Conservation (phyloP, 2,113 vertebrate genomes). For the Tachuris rubrigastra region DNA sequence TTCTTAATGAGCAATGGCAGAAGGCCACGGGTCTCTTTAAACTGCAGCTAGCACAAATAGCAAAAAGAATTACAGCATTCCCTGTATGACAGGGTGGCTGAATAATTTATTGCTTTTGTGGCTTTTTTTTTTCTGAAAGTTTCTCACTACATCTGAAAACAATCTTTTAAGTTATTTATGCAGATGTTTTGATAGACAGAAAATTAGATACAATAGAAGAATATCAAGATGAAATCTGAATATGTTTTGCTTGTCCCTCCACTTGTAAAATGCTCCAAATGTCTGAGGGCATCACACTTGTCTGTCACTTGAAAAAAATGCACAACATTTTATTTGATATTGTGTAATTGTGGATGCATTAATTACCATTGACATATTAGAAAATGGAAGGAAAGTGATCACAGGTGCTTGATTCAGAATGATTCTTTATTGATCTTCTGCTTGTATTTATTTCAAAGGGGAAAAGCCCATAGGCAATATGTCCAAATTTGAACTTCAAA, state of each 20-base stretch:
- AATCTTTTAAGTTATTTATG: background rate
- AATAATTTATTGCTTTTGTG: background rate
- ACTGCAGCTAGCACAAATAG: background rate
- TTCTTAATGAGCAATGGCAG: background rate
- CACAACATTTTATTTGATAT: background rate
- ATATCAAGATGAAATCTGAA: background rate
- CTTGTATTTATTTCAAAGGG: background rate
- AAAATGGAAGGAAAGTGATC: background rate
- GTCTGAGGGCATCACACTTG: background rate
- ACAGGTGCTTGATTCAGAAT: background rate
- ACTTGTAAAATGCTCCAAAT: background rate
- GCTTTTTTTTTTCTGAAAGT: background rate
- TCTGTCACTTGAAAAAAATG: background rate
- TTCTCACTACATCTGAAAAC: background rate
- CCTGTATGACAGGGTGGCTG: background rate
- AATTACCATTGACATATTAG: background rate
- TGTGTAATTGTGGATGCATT: background rate
- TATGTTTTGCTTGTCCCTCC: background rate
- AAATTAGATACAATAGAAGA: background rate
- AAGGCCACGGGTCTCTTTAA: background rate
- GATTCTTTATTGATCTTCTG: background rate
- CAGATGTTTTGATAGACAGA: background rate
- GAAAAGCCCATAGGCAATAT: background rate
- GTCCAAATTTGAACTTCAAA: background rate
- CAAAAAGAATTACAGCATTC: background rate